Conservation (phyloP, 2,113 vertebrate genomes). For the Protobothrops flavoviridis region DNA sequence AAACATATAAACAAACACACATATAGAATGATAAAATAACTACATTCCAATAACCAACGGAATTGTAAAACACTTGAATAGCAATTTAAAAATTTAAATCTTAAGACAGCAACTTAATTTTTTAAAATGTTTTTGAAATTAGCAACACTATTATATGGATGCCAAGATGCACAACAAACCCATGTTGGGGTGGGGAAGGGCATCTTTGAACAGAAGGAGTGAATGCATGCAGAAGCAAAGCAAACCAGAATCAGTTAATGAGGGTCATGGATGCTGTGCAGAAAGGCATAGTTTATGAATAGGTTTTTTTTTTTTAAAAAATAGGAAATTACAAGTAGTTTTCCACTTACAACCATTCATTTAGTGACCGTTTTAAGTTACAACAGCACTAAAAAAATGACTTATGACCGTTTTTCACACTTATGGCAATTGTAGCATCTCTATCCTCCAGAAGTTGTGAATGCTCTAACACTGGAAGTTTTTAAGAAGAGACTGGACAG, state of each 20-base stretch:
- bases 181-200: background rate
- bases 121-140: background rate
- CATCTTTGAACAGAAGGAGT: background rate
- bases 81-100: background rate
- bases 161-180: background rate
- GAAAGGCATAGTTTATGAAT: background rate
- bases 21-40: background rate
- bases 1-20: background rate
- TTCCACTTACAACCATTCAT: background rate
- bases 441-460: too few relatives aligned
- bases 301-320: background rate
- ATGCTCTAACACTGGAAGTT: too few relatives aligned
- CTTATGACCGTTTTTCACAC: too few relatives aligned
- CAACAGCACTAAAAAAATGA: background rate
- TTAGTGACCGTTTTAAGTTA: background rate
- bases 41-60: background rate
- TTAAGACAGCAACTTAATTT: background rate
- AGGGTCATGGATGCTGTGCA: background rate
- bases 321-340: background rate
- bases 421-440: too few relatives aligned
- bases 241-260: background rate
- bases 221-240: background rate
- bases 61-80: background rate
- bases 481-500: too few relatives aligned
- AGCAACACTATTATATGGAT: background rate